Base-by-base conservation (phyloP, 1,140 invertebrate genomes). In the Trinorchestia longiramus region DNA sequence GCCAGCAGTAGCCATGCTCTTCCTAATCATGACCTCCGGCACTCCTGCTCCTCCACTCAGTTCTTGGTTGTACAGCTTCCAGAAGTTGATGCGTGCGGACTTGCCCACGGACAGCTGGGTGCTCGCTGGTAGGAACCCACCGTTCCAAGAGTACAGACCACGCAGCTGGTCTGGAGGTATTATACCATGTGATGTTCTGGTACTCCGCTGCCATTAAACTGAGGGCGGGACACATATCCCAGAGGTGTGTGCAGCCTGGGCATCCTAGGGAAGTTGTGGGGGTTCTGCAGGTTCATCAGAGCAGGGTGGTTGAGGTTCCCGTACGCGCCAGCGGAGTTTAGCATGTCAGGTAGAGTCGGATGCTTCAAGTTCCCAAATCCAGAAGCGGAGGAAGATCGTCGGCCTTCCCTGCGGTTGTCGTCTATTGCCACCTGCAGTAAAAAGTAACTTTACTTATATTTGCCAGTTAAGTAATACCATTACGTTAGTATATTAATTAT, bases 361-460 rank as follows among this genome's bases (percentile, higher is more conserved):
- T 77, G 62, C 15, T 36, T 77, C 28, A 77, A 23, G 28, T 77
- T 28, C 1, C 11, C 28, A 36, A 23, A 77, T 77, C 11, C 11
- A 77, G 62, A 3, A 11, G 62, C 62, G 15, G 62, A 99, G 97
- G 98, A 99, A 96, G 98, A 98, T 40, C 99, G 98, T 0, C 99
- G 98, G 0, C 99, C 99, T 97, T 99, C 99, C 0, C 99, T 98
- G 96, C 99, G 98, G 97, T 99, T 99, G 1, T 99, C 99, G 97
- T 99, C 99, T 95, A 99, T 99, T 42, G 99, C 99, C 0, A 99
- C 98, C 97, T 99, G 99, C 41, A 99, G 97, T 97, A n/a, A n/a
- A n/a, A n/a, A n/a, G n/a, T n/a, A n/a, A n/a, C n/a, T n/a, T n/a
- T n/a, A n/a, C n/a, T n/a, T n/a, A n/a, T n/a, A n/a, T n/a, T n/a